Evolutionary conservation across 2,797 vertebrate genomes (phyloP).

Genomic region (Coendou prehensilis): DNA sequence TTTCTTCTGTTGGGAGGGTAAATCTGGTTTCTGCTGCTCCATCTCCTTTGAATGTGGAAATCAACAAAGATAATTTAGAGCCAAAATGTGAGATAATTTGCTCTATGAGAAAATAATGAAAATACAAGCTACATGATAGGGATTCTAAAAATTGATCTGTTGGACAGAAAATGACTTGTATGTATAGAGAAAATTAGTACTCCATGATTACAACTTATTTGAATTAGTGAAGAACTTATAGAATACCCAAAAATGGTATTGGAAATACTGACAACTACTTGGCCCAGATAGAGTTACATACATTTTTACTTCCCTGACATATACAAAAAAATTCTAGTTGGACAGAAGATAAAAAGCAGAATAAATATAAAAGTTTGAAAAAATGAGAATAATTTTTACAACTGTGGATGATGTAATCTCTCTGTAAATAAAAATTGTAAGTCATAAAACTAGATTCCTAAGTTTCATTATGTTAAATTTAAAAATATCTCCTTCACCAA

Average conservation of each 20-base stretch:
- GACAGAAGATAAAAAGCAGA: background rate
- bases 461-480: background rate
- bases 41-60: background rate
- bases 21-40: background rate
- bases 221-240: background rate
- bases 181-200: background rate
- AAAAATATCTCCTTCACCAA: background rate
- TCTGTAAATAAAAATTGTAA: background rate
- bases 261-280: background rate
- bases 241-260: background rate
- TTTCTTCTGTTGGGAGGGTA: background rate
- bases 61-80: background rate
- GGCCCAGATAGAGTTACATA: background rate
- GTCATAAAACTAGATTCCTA: background rate
- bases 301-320: background rate
- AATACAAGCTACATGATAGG: background rate
- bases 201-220: background rate
- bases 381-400: background rate
- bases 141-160: background rate
- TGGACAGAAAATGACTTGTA: background rate
- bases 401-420: background rate
- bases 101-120: constrained; percentile 42
- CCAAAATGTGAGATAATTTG: background rate
- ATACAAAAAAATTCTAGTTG: background rate
- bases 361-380: background rate